Conservation (phyloP, 2,113 vertebrate genomes). For the Ictalurus furcatus region DNA sequence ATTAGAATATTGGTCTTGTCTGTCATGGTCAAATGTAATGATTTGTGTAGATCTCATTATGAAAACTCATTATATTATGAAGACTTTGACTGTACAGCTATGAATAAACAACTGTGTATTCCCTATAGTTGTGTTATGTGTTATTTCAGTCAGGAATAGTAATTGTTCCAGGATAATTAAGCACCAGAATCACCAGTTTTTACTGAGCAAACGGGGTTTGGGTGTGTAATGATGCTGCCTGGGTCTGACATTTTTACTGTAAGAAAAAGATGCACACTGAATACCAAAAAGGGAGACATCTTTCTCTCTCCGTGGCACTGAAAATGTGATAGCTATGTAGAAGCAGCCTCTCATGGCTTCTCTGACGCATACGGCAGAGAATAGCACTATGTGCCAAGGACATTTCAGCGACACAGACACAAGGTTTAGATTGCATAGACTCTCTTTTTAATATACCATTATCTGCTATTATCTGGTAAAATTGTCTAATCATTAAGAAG, state of each 20-base stretch:
- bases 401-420: neutral
- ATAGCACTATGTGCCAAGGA: conserved; percentile 10
- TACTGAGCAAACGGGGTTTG: neutral
- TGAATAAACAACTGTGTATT: neutral
- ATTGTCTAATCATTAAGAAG: neutral
- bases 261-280: conserved; percentile 5
- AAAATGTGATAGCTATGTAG: conserved; percentile 4
- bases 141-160: neutral
- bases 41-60: neutral
- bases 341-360: conserved; percentile 8
- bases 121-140: neutral
- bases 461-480: neutral
- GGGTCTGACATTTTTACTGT: conserved; percentile 28
- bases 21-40: neutral
- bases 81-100: neutral
- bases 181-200: neutral
- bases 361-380: conserved; percentile 17
- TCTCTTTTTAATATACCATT: neutral
- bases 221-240: conserved; percentile 8
- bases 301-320: neutral
- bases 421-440: neutral
- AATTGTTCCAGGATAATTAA: neutral
- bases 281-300: neutral
- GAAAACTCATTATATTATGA: neutral
- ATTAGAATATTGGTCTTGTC: neutral